Conservation (phyloP, 2,888 invertebrate genomes). For the Acrobasis suavella region DNA sequence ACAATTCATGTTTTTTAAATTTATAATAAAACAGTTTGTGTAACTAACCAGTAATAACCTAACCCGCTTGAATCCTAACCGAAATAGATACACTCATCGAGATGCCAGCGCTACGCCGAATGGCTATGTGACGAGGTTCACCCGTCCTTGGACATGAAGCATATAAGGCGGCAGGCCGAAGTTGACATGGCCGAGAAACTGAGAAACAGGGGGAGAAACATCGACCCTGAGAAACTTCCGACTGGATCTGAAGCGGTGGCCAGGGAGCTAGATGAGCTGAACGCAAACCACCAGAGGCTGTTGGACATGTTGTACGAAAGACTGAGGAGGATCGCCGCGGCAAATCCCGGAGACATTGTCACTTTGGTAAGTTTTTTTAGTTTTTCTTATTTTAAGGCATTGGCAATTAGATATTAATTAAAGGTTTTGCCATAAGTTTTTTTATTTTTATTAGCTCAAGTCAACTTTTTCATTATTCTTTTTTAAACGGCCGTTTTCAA, state of each 20-base stretch:
- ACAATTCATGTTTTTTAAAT: conserved; percentile 16
- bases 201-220: conserved; percentile 53
- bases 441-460: conserved; percentile 27
- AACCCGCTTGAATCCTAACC: conserved; percentile 78
- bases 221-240: conserved; percentile 54
- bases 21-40: conserved; percentile 46
- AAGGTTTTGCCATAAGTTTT: conserved; percentile 15
- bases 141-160: conserved; percentile 87
- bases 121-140: conserved; percentile 91
- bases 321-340: conserved; percentile 85
- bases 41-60: conserved; percentile 72
- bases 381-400: conserved; percentile 20
- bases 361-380: conserved; percentile 85
- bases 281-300: conserved; percentile 88
- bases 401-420: background rate
- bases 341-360: conserved; percentile 88
- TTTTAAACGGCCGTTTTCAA: too few relatives aligned
- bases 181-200: conserved; percentile 63
- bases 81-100: conserved; percentile 92
- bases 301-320: conserved; percentile 87
- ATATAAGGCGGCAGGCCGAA: conserved; percentile 69
- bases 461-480: background rate
- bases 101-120: conserved; percentile 92
- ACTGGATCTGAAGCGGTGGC: conserved; percentile 89
- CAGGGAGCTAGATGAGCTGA: conserved; percentile 90